Conservation (phyloP, 2,888 invertebrate species). For the Eristalinus aeneus region DNA sequence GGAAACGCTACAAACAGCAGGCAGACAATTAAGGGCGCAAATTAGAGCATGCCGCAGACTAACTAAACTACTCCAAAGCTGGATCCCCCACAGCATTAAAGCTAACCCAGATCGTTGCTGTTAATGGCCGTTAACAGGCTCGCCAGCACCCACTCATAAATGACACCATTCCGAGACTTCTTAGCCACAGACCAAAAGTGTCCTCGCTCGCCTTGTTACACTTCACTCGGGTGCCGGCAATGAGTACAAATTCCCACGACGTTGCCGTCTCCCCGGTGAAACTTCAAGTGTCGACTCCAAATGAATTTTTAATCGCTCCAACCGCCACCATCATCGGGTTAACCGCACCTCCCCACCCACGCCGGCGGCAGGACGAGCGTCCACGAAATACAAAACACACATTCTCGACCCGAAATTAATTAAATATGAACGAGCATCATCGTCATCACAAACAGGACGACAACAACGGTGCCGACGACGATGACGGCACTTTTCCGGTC, state of each 20-base stretch:
- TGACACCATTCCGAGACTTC: background rate
- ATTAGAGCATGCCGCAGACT: too few relatives aligned
- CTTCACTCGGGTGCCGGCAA: background rate
- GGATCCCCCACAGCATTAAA: background rate
- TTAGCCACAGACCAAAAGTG: background rate
- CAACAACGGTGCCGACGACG: constrained; percentile 42
- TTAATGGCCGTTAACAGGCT: background rate
- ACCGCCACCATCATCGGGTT: constrained; percentile 56
- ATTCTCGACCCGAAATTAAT: constrained; percentile 68
- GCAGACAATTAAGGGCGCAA: too few relatives aligned
- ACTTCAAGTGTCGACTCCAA: constrained; percentile 35
- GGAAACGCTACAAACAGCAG: too few relatives aligned
- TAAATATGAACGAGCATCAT: constrained; percentile 71
- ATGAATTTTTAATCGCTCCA: constrained; percentile 66
- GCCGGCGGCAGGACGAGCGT: background rate
- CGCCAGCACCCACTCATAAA: background rate
- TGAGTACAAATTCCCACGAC: constrained; percentile 41
- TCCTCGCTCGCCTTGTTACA: background rate
- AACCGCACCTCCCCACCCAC: constrained; percentile 53
- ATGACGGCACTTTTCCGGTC: constrained; percentile 68
- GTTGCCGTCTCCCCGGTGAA: background rate
- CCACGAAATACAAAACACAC: constrained; percentile 41
- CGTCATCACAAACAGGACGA: constrained; percentile 62
- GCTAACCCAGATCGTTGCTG: background rate
- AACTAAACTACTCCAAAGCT: too few relatives aligned